Evolutionary conservation across 2,888 invertebrate species (phyloP), one percentile per base, ranked within the genome.

Genomic region (Hypena proboscidalis): DNA sequence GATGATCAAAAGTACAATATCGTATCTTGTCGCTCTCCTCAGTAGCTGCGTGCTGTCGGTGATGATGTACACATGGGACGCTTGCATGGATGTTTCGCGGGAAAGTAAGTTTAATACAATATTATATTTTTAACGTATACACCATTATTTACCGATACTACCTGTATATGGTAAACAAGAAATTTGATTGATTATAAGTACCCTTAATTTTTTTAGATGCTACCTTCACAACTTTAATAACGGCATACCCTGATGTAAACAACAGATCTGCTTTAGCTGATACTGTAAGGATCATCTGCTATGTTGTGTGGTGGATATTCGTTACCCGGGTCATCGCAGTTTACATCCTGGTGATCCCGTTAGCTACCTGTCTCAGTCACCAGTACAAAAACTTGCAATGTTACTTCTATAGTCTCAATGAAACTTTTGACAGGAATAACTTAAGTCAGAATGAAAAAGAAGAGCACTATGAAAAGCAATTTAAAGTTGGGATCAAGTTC

Each of bases 331-430:
- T 66, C 6, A 35, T 62, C 1, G 61, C 55, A 2, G 19, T 58
- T 2, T 74, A 67, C 36, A 40, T 48, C 17, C 38, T 74, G 8
- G 54, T 77, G 15, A 56, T 75, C 2, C 36, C 61, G 2, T 32
- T 75, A 3, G 57, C 62, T 0, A 65, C 68, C 0, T 52, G 60
- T 23, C 59, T 75, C 2, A 71, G 75, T 11, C 58, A 74, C 34
- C 85, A 83, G 54, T 84, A 64, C 39, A 70, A 60, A 32, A 77
- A 77, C 41, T 33, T 85, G 14, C 66, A 72, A 13, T 74, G 70
- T 10, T 85, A 84, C 51, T 85, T 84, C 54, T 34, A 46, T 11
- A 65, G 53, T 4, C 69, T 85, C 0, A 51, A 55, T 2, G 26
- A 58, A 0, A 76, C 83, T 26, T 84, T 83, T 37, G 48, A 64